phyloP scores from a whole-genome alignment of 2,888 invertebrate species.

The Tachina grossa region DNA sequence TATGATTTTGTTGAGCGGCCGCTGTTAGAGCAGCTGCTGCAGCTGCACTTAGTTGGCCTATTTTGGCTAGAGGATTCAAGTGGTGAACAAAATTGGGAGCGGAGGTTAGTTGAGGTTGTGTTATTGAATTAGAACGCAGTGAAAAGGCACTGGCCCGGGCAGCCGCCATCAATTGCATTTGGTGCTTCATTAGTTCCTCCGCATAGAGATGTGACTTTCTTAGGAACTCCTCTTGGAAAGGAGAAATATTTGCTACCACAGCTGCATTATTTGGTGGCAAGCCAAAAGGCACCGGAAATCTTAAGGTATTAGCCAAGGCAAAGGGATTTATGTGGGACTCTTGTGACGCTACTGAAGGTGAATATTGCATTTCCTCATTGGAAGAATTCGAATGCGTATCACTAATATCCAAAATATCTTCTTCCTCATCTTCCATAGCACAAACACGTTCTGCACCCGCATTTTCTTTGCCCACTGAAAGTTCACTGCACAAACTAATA shows the following conservation, averaged over 20 bases:
- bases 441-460: conserved; percentile 72
- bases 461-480: conserved; percentile 91
- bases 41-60: conserved; percentile 82
- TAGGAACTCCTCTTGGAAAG: conserved; percentile 82
- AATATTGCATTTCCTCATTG: conserved; percentile 67
- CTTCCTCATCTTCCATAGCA: conserved; percentile 73
- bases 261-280: conserved; percentile 61
- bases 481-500: conserved; percentile 88
- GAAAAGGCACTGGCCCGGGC: conserved; percentile 81
- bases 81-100: conserved; percentile 83
- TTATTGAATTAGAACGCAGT: conserved; percentile 68
- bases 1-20: conserved; percentile 67
- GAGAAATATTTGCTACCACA: conserved; percentile 71
- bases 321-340: conserved; percentile 72
- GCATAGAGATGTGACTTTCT: conserved; percentile 82
- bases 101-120: conserved; percentile 37
- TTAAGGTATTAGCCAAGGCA: conserved; percentile 74
- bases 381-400: conserved; percentile 72
- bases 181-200: conserved; percentile 83
- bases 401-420: conserved; percentile 70
- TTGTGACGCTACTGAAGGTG: conserved; percentile 41
- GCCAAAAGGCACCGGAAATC: conserved; percentile 74
- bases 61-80: conserved; percentile 87
- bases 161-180: conserved; percentile 83
- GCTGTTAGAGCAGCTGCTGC: conserved; percentile 76